Evolutionary conservation across 2,888 invertebrate species (phyloP).

Genomic region (Agrilus biguttatus): DNA sequence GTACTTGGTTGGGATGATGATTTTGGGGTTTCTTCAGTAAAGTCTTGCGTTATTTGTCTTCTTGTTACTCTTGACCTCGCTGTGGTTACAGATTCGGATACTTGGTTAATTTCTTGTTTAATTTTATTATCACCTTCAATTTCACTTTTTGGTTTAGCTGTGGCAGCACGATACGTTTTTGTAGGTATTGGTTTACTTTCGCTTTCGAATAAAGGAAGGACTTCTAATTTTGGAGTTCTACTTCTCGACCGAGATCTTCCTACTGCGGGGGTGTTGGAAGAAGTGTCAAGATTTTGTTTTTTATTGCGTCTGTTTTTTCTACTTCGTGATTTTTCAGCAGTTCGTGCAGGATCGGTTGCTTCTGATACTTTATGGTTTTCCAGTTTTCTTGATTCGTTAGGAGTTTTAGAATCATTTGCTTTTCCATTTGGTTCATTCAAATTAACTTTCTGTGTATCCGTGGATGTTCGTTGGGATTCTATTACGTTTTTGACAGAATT

Average conservation of each 20-base stretch:
- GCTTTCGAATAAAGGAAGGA: constrained; percentile 26
- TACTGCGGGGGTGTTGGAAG: not conserved
- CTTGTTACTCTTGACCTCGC: not conserved
- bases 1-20: constrained; percentile 2
- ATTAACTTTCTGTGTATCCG: not conserved
- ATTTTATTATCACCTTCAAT: not conserved
- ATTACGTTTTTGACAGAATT: not conserved
- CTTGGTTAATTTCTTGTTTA: not conserved
- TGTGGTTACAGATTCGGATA: not conserved
- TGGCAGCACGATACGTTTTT: constrained; percentile 6
- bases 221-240: constrained; percentile 24
- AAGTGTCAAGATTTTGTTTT: not conserved
- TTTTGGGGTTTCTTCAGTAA: constrained; percentile 13
- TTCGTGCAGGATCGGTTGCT: constrained; percentile 2
- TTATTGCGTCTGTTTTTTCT: not conserved
- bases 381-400: constrained; percentile 3
- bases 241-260: constrained; percentile 10
- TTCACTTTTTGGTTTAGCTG: constrained; percentile 2
- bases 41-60: constrained; percentile 3
- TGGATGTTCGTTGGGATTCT: not conserved
- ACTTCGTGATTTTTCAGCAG: not conserved
- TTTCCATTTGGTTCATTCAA: not conserved
- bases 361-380: constrained; percentile 5
- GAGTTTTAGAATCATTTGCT: constrained; percentile 1
- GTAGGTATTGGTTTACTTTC: constrained; percentile 21